Evolutionary conservation across 2,797 vertebrate genomes (phyloP).

Genomic region (Mustela erminea): DNA sequence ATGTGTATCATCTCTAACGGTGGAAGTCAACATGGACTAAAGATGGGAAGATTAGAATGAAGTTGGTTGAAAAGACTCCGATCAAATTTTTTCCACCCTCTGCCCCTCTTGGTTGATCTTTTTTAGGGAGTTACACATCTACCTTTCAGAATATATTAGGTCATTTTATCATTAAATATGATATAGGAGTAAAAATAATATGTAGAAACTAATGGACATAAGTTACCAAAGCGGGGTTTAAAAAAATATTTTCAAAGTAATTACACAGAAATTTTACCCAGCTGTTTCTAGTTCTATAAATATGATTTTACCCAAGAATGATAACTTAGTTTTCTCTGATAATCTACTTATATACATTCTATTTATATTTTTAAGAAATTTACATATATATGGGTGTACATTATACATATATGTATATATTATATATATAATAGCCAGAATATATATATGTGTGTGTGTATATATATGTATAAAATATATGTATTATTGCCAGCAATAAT

Average conservation of each 20-base stretch:
- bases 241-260: not conserved
- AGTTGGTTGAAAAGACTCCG: not conserved
- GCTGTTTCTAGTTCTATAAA: not conserved
- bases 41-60: not conserved
- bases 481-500: not conserved
- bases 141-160: not conserved
- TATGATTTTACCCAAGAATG: not conserved
- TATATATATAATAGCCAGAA: too few relatives aligned
- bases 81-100: not conserved
- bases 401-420: not conserved
- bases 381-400: not conserved
- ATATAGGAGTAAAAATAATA: not conserved
- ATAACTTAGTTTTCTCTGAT: not conserved
- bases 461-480: not conserved
- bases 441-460: not conserved
- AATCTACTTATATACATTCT: not conserved
- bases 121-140: not conserved
- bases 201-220: not conserved
- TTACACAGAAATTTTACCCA: not conserved
- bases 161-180: conserved; percentile 28
- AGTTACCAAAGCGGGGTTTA: not conserved
- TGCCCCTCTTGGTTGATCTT: not conserved
- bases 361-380: not conserved
- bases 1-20: not conserved
- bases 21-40: not conserved